Evolutionary conservation across 2,888 invertebrate species (phyloP).

Genomic region (Cecidostiba fungosa): DNA sequence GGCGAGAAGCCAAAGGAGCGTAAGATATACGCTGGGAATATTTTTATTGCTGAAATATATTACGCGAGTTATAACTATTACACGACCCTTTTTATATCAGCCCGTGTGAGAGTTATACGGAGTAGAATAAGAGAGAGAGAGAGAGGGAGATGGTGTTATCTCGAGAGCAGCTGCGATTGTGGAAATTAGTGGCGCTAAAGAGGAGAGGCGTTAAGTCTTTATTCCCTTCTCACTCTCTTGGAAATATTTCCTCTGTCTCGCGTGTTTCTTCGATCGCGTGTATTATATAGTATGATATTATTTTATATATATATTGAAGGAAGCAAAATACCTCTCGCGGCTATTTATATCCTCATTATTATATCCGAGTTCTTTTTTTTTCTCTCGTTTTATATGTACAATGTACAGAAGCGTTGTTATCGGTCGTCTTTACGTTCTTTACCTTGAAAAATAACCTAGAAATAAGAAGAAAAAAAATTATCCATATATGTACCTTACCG

Average conservation of each 20-base stretch:
- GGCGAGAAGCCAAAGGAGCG: background rate
- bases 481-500: background rate
- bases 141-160: background rate
- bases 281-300: no score
- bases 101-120: no score
- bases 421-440: background rate
- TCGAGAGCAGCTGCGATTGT: background rate
- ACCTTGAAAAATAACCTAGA: background rate
- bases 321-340: no score
- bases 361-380: no score
- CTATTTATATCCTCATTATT: no score
- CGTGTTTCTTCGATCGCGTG: no score
- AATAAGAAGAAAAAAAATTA: background rate
- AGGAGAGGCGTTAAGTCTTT: background rate
- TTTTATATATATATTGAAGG: no score
- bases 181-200: background rate
- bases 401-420: background rate
- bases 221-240: background rate
- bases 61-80: background rate
- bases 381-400: background rate
- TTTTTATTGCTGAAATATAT: constrained; percentile 18
- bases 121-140: background rate
- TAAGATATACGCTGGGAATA: background rate
- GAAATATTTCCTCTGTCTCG: background rate
- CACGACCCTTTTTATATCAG: background rate